phyloP scores from a whole-genome alignment of 1,140 invertebrate species.

The Pseudomyrmex flavicornis region DNA sequence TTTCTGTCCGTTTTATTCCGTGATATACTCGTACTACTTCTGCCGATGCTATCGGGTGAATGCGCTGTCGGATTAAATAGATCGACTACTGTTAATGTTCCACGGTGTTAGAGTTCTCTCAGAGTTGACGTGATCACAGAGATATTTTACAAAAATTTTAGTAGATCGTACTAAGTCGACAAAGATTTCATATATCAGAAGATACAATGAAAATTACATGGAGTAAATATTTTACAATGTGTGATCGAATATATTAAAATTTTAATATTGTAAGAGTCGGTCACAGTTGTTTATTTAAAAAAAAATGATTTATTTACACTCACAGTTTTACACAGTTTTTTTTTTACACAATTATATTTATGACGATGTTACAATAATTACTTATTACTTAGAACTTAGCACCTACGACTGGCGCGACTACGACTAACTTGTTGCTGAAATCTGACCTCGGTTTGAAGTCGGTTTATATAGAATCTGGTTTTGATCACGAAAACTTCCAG shows the following conservation, averaged over 20 bases:
- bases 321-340: no score
- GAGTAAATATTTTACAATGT: no score
- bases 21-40: neutral
- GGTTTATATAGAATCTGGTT: no score
- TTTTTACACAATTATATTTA: no score
- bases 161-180: slow-evolving; percentile 9
- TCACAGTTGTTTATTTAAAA: no score
- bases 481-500: no score
- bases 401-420: no score
- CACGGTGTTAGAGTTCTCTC: slow-evolving; percentile 18
- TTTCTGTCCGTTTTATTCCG: slow-evolving; percentile 35
- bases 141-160: neutral
- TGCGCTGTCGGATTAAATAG: slow-evolving; percentile 37
- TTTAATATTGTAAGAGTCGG: neutral
- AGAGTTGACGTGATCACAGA: slow-evolving; percentile 3
- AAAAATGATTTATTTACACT: no score
- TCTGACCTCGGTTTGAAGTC: no score
- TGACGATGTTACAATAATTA: no score
- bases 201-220: neutral
- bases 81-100: slow-evolving; percentile 37
- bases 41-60: slow-evolving; percentile 25
- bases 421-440: no score
- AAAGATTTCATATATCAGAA: neutral
- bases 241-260: neutral
- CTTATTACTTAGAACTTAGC: no score